Evolutionary conservation across 1,140 invertebrate genomes (phyloP).

Genomic region (Drosophila triauraria): DNA sequence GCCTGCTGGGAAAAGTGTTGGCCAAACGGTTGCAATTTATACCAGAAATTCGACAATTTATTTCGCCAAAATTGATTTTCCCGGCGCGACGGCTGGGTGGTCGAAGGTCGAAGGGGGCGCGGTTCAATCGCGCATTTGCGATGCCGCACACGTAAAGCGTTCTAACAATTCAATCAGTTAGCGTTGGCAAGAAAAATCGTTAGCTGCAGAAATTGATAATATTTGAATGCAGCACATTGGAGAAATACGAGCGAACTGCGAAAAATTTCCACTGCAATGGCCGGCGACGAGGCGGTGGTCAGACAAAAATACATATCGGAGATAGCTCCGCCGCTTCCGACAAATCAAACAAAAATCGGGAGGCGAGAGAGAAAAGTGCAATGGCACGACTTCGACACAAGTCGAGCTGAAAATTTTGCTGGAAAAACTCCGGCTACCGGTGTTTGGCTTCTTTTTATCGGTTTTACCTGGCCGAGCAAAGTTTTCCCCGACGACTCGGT

Average conservation of each 20-base stretch:
- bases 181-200: slow-evolving; percentile 53
- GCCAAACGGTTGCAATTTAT: slow-evolving; percentile 70
- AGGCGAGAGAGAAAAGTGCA: slow-evolving; percentile 26
- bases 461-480: slow-evolving; percentile 42
- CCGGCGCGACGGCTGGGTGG: slow-evolving; percentile 12
- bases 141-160: slow-evolving; percentile 78
- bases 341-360: slow-evolving; percentile 39
- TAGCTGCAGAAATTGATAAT: slow-evolving; percentile 70
- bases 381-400: slow-evolving; percentile 44
- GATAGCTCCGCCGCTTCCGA: slow-evolving; percentile 15
- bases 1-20: slow-evolving; percentile 43
- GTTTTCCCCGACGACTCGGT: slow-evolving; percentile 20
- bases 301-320: slow-evolving; percentile 34
- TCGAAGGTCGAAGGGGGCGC: slow-evolving; percentile 1
- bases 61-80: slow-evolving; percentile 75
- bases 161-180: slow-evolving; percentile 83
- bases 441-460: slow-evolving; percentile 21
- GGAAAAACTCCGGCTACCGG: slow-evolving; percentile 18
- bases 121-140: slow-evolving; percentile 49
- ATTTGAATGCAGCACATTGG: slow-evolving; percentile 78
- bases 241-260: slow-evolving; percentile 29
- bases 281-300: slow-evolving; percentile 39
- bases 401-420: slow-evolving; percentile 56
- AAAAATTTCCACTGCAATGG: slow-evolving; percentile 61
- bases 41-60: slow-evolving; percentile 80